These are phyloP conservation scores for Aurelia sp. DNA, from an alignment of 30 jellyfish, hydroid and myxozoan genomes.

Conservation along the genomic window DNA sequence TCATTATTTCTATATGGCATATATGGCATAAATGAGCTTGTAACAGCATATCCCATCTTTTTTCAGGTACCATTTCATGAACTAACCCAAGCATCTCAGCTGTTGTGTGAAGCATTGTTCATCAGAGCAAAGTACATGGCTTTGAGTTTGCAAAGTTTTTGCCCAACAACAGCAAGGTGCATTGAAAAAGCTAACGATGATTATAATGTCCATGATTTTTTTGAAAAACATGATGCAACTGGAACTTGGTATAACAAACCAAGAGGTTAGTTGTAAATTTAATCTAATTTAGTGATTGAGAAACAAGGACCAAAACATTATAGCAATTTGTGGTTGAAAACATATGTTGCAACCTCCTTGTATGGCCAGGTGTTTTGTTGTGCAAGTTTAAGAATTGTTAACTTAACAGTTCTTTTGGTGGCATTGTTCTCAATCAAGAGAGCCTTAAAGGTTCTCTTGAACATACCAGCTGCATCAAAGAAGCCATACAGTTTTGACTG, in stretches of 20 bases:
- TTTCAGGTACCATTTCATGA: slow-evolving; percentile 94
- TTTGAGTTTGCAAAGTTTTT: slow-evolving; percentile 85
- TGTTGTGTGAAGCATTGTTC: slow-evolving; percentile 94
- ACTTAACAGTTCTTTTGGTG: too few species aligned
- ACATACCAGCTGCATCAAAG: too few species aligned
- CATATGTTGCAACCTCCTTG: too few species aligned
- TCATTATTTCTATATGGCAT: too few species aligned
- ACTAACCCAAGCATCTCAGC: slow-evolving; percentile 90
- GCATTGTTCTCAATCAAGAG: too few species aligned
- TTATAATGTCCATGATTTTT: slow-evolving; percentile 60
- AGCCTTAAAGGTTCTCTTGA: too few species aligned
- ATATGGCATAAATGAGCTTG: neutral
- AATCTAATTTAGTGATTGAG: too few species aligned
- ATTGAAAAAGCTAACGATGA: slow-evolving; percentile 84
- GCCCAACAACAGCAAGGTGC: slow-evolving; percentile 90
- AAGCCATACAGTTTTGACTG: too few species aligned
- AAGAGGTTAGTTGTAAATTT: slow-evolving; percentile 22
- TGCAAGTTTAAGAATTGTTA: too few species aligned
- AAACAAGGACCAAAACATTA: too few species aligned
- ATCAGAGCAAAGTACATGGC: slow-evolving; percentile 98
- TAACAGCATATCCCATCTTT: neutral
- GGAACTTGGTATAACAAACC: slow-evolving; percentile 54
- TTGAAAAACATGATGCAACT: slow-evolving; percentile 51
- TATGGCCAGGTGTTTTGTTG: too few species aligned
- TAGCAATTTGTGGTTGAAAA: too few species aligned